Evolutionary conservation across 2,797 vertebrate species (phyloP).

Genomic region (Pitangus sulphuratus): DNA sequence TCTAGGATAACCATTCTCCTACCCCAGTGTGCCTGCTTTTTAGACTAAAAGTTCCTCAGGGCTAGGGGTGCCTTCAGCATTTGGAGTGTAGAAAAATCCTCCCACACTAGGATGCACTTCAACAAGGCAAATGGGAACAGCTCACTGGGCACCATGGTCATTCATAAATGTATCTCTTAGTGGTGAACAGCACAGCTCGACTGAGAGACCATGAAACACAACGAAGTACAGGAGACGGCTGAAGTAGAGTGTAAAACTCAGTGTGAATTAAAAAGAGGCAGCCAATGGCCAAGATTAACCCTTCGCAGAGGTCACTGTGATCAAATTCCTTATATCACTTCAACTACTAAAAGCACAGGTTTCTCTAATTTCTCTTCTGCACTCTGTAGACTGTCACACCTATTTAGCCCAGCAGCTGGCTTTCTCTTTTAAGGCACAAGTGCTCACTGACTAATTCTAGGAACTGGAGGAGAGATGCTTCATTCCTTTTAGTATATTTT

Average conservation of each 20-base stretch:
- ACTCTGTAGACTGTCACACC: not conserved
- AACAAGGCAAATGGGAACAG: not conserved
- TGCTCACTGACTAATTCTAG: conserved; percentile 18
- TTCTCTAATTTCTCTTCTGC: not conserved
- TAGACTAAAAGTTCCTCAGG: not conserved
- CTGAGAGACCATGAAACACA: not conserved
- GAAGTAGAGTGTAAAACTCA: not conserved
- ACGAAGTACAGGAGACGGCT: not conserved
- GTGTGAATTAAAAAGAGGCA: not conserved
- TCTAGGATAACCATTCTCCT: not conserved
- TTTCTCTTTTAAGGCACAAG: not conserved
- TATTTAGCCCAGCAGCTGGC: not conserved
- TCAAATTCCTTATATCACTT: not conserved
- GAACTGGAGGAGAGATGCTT: not conserved
- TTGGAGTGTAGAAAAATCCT: not conserved
- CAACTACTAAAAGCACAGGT: not conserved
- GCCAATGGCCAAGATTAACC: not conserved
- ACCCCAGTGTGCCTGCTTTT: not conserved
- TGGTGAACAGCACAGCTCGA: accelerated
- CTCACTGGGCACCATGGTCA: not conserved
- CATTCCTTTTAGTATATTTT: not conserved
- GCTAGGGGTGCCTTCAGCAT: not conserved
- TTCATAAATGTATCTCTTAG: not conserved
- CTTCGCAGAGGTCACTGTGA: not conserved
- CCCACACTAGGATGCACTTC: not conserved